Percentiles rank a stretch among this genome's conserved stretches.
Evolutionary conservation across 92 coral and sea anemone species (phyloP).

Genomic region (Porites evermanni): DNA sequence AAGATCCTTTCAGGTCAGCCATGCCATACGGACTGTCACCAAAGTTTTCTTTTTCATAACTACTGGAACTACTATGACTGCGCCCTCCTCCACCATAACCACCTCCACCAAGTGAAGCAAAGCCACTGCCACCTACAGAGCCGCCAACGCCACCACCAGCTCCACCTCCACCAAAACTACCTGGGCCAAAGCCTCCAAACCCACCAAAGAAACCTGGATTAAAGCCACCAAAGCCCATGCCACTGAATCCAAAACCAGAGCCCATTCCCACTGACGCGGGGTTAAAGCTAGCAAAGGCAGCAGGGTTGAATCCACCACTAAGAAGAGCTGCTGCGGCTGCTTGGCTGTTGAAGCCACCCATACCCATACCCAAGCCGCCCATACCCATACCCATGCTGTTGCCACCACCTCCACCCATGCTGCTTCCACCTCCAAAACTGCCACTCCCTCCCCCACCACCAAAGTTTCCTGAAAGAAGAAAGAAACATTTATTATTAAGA

Average conservation of each 20-base stretch:
- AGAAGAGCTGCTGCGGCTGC: slow-evolving; percentile 61
- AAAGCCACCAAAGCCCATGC: slow-evolving; percentile 80
- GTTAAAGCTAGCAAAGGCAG: slow-evolving; percentile 81
- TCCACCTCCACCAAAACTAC: slow-evolving; percentile 56
- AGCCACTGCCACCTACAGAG: slow-evolving; percentile 35
- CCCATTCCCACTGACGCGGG: slow-evolving; percentile 74
- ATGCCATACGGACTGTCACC: slow-evolving; percentile 25
- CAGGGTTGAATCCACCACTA: slow-evolving; percentile 73
- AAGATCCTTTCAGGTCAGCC: slow-evolving; percentile 22
- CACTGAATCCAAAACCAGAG: slow-evolving; percentile 80
- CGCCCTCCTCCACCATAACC: slow-evolving; percentile 52
- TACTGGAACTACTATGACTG: slow-evolving; percentile 19
- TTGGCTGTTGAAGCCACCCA: slow-evolving; percentile 57
- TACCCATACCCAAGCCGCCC: slow-evolving; percentile 21
- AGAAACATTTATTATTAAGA: neutral
- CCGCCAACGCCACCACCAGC: slow-evolving; percentile 46
- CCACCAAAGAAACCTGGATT: slow-evolving; percentile 69
- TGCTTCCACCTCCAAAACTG: slow-evolving; percentile 40
- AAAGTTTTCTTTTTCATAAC: slow-evolving; percentile 39
- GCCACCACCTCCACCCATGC: neutral
- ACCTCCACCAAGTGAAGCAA: slow-evolving; percentile 34
- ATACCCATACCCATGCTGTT: slow-evolving; percentile 20
- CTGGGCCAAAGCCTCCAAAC: slow-evolving; percentile 58
- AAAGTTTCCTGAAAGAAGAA: slow-evolving; percentile 48
- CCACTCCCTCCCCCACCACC: slow-evolving; percentile 35